Base-by-base conservation (phyloP, 2,113 vertebrate species). In the Nesogale talazaci region DNA sequence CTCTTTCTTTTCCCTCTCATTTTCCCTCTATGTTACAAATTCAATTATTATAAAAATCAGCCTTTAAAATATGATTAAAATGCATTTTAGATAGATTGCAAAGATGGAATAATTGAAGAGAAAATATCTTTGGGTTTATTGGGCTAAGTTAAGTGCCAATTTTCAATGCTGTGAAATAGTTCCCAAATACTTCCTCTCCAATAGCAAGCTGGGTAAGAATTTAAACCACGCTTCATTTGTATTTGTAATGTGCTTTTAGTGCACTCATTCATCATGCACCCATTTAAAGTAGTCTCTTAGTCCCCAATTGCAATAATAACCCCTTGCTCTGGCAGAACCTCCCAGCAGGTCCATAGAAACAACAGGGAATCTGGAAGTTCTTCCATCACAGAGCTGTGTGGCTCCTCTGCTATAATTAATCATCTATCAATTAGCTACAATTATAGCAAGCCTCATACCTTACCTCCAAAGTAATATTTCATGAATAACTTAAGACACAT, bases 171-270 rank as follows among this genome's bases (percentile, higher is more conserved):
- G 9, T 74, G 70, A 95, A 92, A 87, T 88, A 80, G 61, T 96
- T 95, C 74, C 42, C 29, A 83, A 42, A 83, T 7, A 77, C 27
- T 29, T 77, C 23, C 38, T 75, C 14, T 15, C 46, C 80, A 75
- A 61, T 94, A 86, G 92, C 78, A 95, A 92, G n/a, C 56, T 23
- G 27, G 72, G 63, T 93, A 19, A 95, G 90, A 97, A 93, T 34
- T 93, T 70, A 31, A 93, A 67, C 67, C 93, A 94, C 34, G 78
- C 67, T 96, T 86, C 67, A 16, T 72, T 78, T 52, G 16, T 89
- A 91, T 81, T 83, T 86, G 72, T 91, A 92, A 93, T 92, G 79
- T 84, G 38, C 94, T 92, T 96, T 72, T 84, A 61, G 61, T 74
- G 19, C 69, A 95, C 82, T 67, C 82, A 90, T 56, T 92, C 78